Evolutionary conservation across 2,888 invertebrate genomes (phyloP), one percentile per base, ranked within the genome.

Genomic region (Melinaea marsaeus): DNA sequence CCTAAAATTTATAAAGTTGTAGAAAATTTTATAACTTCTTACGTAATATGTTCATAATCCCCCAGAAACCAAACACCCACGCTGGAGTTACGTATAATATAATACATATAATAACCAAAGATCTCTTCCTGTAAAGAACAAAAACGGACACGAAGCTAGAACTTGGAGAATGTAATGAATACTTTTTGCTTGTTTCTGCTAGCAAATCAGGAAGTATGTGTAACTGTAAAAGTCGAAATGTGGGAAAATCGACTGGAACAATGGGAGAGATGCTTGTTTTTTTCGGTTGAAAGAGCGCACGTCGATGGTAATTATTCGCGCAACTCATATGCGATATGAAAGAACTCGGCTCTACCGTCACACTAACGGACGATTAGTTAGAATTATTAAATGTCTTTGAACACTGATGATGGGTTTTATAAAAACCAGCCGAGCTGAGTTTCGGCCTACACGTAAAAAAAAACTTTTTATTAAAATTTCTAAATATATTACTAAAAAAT

Each of bases 221-320:
- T 85, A 90, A 88, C 89, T 79, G 89, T 88, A 84, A 83, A 81
- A 78, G 84, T 82, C 88, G 85, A 89, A 89, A 88, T 88, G 90
- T 90, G 90, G 88, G 90, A 90, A 85, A 81, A 83, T 80, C 72
- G 78, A 73, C 74, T 77, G 73, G 74, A 84, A 90, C 90, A 90
- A 90, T 90, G 79, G 76, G 85, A 85, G 85, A 86, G 83, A 85
- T 83, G 86, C 74, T 69, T 61, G 73, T 84, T 90, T 87, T 90
- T 90, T 90, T 90, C 83, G 88, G 86, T 83, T 82, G 85, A 78
- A 87, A 87, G 87, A 88, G 87, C 80, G 84, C 85, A 84, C 84
- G 80, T 86, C 88, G 83, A 87, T 80, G 76, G 81, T 78, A 89
- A 90, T 90, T 90, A 86, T 82, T 80, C 79, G 81, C 76, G 76